Evolutionary conservation across 1,140 invertebrate species (phyloP), one percentile per base, ranked within the genome.

Genomic region (Psilanteris sp.): DNA sequence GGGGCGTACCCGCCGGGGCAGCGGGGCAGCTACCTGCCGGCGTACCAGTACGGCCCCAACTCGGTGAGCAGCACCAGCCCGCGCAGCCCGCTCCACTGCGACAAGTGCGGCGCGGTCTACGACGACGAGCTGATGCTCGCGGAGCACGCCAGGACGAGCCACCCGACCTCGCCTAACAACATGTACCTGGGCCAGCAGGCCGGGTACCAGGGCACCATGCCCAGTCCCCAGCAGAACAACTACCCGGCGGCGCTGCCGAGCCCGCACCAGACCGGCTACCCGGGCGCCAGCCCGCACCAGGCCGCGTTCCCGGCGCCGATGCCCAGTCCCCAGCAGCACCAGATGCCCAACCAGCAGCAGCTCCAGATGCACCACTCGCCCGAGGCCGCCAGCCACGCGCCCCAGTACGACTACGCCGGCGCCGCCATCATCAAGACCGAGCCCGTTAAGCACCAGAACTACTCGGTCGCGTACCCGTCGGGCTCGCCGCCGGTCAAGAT

Each of bases 91-190:
- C 89, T 92, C 70, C 93, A 94, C 75, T 95, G 94, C 83, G 94
- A 95, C 62, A 95, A 95, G 78, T 95, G 94, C 80, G 93, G 94
- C 18, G 92, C 91, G 48, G 91, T 94, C 18, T 94, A 91, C 81
- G 93, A 94, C 59, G 93, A 93, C 37, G 91, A 91, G 5, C 88
- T 90, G 8, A 91, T 92, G 73, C 83, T 95, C 8, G 90, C 91
- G 36, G 94, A 95, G 66, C 94, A 95, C 76, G 89, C 91, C 4
- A 91, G 92, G 44, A 89, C 91, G 1, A 92, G 89, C 39, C 94
- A 95, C 78, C 91, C 92, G 0, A 90, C 89, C 2, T 91, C 90
- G 1, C 89, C 89, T 1, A 78, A 85, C 57, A 16, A 90, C 14
- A 7, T 14, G 0, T 85, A 88, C 37, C 52, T 83, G 7, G 46